Base-by-base conservation (phyloP, 2,797 vertebrate genomes). In the Selene dorsalis region DNA sequence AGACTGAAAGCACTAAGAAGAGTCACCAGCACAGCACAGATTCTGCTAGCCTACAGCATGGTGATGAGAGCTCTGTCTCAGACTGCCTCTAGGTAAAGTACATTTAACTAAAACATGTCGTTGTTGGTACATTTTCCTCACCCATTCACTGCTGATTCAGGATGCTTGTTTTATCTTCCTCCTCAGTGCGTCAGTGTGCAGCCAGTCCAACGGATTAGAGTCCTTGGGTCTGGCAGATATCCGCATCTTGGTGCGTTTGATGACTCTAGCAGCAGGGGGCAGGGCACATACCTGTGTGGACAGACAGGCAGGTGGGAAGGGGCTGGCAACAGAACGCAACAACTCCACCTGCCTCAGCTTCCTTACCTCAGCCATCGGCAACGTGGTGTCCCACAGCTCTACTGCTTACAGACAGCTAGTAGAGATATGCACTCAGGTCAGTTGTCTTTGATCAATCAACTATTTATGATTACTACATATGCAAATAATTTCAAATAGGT, bases 361-460 rank as follows among this genome's bases (percentile, higher is more conserved):
- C 79, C 94, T 96, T 43, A 94, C 95, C 64, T 93, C 94, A 20
- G 95, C 95, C 52, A 95, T 96, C 4, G 94, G 95, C 77, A 95
- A 88, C 16, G 91, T 96, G 69, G 94, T 96, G 72, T 94, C 94
- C 26, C 95, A 94, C 76, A 95, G 93, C 70, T 86, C 94, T 1
- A 61, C 90, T 43, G 94, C 95, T 24, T 94, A 95, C 82, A 93
- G 93, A 68, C 94, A 95, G 75, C 93, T 96, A 3, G 94, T 96
- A 77, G 94, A 96, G 83, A 95, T 96, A 80, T 96, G 95, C 79
- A 96, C 95, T 76, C 95, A 94, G 94, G 95, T 96, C 69, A 73
- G 90, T 72, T 65, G 69, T 30, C 17, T 53, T 70, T 6, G 2
- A 20, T 57, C 32, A 32, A 4, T 70, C 13, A 26, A 48, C 28